phyloP scores from a whole-genome alignment of 2,797 vertebrate species.

The Pyrocephalus nanus region DNA sequence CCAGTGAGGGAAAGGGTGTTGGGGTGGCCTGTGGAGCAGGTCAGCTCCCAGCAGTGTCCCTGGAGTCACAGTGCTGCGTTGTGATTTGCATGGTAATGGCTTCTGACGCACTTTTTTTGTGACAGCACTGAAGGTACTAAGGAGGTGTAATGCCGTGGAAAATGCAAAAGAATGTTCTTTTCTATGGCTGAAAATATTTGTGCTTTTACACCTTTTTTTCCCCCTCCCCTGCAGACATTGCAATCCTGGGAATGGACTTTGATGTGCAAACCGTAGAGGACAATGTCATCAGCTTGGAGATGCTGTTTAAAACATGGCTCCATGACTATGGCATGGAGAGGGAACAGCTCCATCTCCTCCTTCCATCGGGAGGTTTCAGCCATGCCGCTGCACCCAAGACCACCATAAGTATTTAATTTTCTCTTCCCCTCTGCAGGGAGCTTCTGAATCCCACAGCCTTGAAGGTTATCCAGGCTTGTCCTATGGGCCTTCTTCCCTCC shows the following conservation, averaged over 20 bases:
- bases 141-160: background rate
- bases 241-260: constrained; percentile 83
- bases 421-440: background rate
- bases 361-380: constrained; percentile 73
- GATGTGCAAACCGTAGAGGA: constrained; percentile 86
- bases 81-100: background rate
- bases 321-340: constrained; percentile 83
- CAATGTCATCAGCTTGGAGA: constrained; percentile 84
- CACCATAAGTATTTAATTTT: constrained; percentile 51
- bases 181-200: background rate
- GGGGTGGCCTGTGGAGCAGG: background rate
- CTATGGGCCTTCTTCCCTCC: background rate
- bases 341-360: constrained; percentile 89
- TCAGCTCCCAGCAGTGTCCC: background rate
- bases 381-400: background rate
- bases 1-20: background rate
- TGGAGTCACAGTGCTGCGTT: background rate
- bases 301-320: constrained; percentile 90
- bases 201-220: background rate
- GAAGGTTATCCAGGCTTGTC: background rate
- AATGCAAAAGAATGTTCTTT: background rate
- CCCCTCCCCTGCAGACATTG: constrained; percentile 72
- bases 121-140: background rate
- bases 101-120: background rate
- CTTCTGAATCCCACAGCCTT: background rate